A percentile compares a stretch with the other conserved stretches of the same genome.
These are phyloP conservation scores for Drosophila infuscata DNA, from an alignment of 2,888 invertebrate species.

Conservation along the genomic window DNA sequence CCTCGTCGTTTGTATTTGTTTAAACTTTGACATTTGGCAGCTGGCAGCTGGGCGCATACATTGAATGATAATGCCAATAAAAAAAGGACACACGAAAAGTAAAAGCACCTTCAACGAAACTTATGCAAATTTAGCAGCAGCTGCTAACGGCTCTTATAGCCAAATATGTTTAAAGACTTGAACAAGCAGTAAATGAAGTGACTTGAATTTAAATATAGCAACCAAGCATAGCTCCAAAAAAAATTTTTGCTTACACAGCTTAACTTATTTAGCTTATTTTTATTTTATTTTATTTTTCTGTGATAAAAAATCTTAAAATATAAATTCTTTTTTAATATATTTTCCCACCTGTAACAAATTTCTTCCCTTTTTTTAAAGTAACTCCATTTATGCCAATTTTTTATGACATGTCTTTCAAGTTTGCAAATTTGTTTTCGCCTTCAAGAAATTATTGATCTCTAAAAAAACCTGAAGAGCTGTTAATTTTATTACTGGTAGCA, in stretches of 20 bases:
- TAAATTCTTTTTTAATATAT: neutral
- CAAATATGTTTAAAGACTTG: slow-evolving; percentile 1
- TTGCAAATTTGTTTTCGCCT: neutral
- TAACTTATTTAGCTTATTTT: neutral
- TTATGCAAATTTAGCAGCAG: slow-evolving; percentile 24
- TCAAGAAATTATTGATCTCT: neutral
- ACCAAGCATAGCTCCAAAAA: neutral
- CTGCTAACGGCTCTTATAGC: neutral
- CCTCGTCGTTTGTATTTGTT: slow-evolving; percentile 68
- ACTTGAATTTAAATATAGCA: neutral
- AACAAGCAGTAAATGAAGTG: neutral
- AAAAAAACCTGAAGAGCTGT: slow-evolving; percentile 11
- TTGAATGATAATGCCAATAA: slow-evolving; percentile 49
- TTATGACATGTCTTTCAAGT: neutral
- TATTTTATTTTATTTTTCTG: neutral
- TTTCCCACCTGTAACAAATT: neutral
- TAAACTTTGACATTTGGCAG: slow-evolving; percentile 80
- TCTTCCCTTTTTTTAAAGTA: neutral
- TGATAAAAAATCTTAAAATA: neutral
- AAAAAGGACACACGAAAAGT: slow-evolving; percentile 44
- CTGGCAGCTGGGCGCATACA: slow-evolving; percentile 68
- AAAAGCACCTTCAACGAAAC: slow-evolving; percentile 55
- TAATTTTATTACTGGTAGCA: slow-evolving; percentile 59
- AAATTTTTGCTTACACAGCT: neutral
- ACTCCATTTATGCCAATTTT: neutral